Base-by-base conservation (phyloP, 1,140 invertebrate genomes). In the Drosophila auraria region DNA sequence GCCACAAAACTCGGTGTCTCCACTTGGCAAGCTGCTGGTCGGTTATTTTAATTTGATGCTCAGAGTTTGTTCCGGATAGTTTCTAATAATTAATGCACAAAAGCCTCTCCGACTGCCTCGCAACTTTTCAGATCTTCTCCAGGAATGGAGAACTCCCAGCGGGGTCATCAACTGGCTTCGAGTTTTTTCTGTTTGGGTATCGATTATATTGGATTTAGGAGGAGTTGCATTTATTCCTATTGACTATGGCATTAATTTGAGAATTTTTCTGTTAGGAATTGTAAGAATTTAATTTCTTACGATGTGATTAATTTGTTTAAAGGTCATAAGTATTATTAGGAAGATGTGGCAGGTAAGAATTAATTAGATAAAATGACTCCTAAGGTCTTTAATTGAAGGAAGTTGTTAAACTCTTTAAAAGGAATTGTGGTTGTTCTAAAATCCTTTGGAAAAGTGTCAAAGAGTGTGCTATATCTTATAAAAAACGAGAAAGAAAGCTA, bases 21-120 rank as follows among this genome's bases (percentile, higher is more conserved):
- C 70, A 73, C 70, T 73, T 51, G 69, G 38, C 51, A 73, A 73
- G 45, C 68, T 73, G 45, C 56, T 44, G 68, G 45, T 73, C 69
- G 73, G 68, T 73, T 73, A 73, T 73, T 73, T 73, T 73, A 73
- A 73, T 73, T 73, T 73, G 70, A 73, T 60, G 70, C 69, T 54
- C 68, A 60, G 73, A 77, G 54, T 57, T 57, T 40, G 54, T 57
- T 73, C 20, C 45, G 54, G 70, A 61, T 73, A 73, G 70, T 61
- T 73, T 73, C 54, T 73, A 61, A 73, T 73, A 61, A 73, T 73
- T 73, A 45, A 73, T 73, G 68, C 68, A 73, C 68, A 73, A 73
- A 73, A 73, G 68, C 42, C 25, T 20, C 27, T 14, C 36, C 15
- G 20, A 8, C 8, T 62, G 30, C 15, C 25, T 8, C 14, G 33